A percentile compares a stretch with the other conserved stretches of the same genome.
Conservation (phyloP, 2,113 vertebrate species). For the Neolamprologus brichardi region DNA sequence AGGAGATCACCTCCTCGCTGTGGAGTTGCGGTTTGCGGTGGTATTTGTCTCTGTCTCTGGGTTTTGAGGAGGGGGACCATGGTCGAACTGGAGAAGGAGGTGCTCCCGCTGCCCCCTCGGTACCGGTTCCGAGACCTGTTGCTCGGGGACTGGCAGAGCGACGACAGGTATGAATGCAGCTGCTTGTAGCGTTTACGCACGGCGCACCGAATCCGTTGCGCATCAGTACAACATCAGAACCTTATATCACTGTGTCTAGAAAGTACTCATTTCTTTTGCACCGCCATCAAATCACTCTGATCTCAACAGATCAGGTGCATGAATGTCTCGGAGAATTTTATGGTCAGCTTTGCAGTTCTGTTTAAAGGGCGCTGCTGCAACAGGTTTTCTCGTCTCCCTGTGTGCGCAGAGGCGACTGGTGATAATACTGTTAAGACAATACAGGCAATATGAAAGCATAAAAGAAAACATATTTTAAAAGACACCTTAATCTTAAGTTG, state of each 20-base stretch:
- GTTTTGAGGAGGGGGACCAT: conserved; percentile 49
- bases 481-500: neutral
- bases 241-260: neutral
- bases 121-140: conserved; percentile 85
- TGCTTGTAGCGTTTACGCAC: conserved; percentile 41
- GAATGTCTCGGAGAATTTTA: neutral
- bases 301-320: neutral
- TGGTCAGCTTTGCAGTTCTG: neutral
- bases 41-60: conserved; percentile 20
- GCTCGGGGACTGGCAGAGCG: conserved; percentile 81
- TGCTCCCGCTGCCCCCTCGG: conserved; percentile 78
- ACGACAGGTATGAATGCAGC: conserved; percentile 73
- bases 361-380: conserved; percentile 18
- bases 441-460: neutral
- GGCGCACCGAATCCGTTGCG: conserved; percentile 27
- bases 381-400: conserved; percentile 16
- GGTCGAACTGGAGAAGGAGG: conserved; percentile 81
- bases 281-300: neutral
- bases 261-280: neutral
- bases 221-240: conserved; percentile 5
- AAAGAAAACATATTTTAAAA: neutral
- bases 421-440: neutral
- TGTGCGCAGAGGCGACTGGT: neutral
- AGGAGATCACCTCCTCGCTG: conserved; percentile 1
- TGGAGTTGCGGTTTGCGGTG: conserved; percentile 35